Evolutionary conservation across 2,888 invertebrate species (phyloP), one percentile per base, ranked within the genome.

Genomic region (Mythimna ferrago): DNA sequence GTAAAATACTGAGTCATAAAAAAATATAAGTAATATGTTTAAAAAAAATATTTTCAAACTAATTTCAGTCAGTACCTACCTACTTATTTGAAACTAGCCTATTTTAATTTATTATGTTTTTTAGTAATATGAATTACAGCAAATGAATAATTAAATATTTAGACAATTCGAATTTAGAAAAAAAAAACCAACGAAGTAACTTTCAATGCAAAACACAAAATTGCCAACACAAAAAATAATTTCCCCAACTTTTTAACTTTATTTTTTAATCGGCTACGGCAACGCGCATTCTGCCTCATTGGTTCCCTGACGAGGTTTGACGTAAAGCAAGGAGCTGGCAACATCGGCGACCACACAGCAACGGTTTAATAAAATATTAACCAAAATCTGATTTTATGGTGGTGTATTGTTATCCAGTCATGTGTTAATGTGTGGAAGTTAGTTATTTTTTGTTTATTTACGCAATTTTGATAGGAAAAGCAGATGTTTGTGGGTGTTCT

Each of bases 301-400:
- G 86, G 92, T 78, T 87, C 82, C 81, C 84, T 94, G 94, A 94
- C 83, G 89, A 89, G 92, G 84, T 91, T 89, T 92, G 93, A 92
- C 93, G 93, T 94, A 93, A 94, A 89, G 93, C 93, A 92, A 93
- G 94, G 86, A 94, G 94, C 93, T 88, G 85, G 87, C 81, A 86
- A 85, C 86, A 87, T 76, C 80, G 84, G 74, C 89, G 93, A 92
- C 93, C 93, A 92, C 93, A 92, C 93, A 92, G 77, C 84, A 66
- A 79, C 81, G 82, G 84, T 84, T 82, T 89, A 90, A 76, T 75
- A 76, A 51, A 54, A 78, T 89, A 90, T 90, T 91, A 89, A 91
- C 92, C 90, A 88, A 93, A 94, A 93, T 93, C 92, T 91, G 91
- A 94, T 93, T 93, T 93, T 90, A 92, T 92, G 91, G 88, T 86